phyloP scores from a whole-genome alignment of 2,113 vertebrate species.

The Apodemus speciosus region DNA sequence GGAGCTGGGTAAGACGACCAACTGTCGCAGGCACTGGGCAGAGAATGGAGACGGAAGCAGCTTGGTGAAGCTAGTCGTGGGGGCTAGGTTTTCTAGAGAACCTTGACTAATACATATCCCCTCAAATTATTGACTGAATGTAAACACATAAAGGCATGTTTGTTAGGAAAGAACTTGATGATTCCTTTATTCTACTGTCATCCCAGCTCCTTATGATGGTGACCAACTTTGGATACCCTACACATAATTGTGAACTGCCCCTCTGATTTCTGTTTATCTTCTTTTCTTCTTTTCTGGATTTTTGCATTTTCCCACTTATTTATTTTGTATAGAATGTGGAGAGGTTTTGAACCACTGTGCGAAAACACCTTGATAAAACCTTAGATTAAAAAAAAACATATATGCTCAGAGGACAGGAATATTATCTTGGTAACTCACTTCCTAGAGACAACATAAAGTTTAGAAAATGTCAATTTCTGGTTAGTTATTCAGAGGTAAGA shows the following conservation, averaged over 20 bases:
- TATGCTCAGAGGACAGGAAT: not conserved
- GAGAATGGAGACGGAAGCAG: too few species aligned
- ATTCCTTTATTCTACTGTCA: not conserved
- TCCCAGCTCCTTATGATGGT: not conserved
- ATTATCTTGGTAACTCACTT: not conserved
- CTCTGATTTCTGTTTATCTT: not conserved
- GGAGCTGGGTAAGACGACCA: too few species aligned
- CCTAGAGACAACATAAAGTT: not conserved
- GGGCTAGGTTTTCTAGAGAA: not conserved
- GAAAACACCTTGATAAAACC: not conserved
- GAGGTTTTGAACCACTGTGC: not conserved
- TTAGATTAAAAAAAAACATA: not conserved
- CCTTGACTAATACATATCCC: not conserved
- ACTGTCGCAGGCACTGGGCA: too few species aligned
- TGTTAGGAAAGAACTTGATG: not conserved
- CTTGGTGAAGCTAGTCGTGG: too few species aligned
- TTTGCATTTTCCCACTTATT: not conserved
- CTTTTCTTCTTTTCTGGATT: not conserved
- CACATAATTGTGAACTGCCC: not conserved
- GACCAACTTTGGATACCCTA: not conserved
- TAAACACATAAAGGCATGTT: not conserved
- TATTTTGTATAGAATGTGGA: conserved; percentile 24
- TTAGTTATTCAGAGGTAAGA: not conserved
- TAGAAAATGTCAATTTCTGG: not conserved
- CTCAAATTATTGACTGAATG: not conserved